These are phyloP conservation scores for Elmis aenea DNA, from an alignment of 2,888 invertebrate genomes.

Conservation along the genomic window DNA sequence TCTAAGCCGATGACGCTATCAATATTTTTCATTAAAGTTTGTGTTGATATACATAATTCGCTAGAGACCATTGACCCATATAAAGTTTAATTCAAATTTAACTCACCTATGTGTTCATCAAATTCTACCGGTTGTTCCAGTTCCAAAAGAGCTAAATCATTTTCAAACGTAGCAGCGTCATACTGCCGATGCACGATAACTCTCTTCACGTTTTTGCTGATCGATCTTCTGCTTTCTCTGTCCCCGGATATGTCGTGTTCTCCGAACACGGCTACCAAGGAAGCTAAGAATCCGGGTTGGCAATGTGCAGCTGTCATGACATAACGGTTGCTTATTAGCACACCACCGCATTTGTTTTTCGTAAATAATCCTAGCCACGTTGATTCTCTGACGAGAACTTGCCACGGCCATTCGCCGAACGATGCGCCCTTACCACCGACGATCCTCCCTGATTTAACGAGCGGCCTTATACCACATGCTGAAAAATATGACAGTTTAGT, in stretches of 20 bases:
- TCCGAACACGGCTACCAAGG: slow-evolving; percentile 84
- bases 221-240: slow-evolving; percentile 68
- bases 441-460: slow-evolving; percentile 73
- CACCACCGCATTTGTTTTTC: slow-evolving; percentile 93
- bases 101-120: slow-evolving; percentile 77
- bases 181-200: slow-evolving; percentile 87
- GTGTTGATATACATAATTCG: too few relatives aligned
- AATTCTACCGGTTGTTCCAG: slow-evolving; percentile 77
- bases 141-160: slow-evolving; percentile 83
- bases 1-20: too few relatives aligned
- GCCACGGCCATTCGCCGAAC: slow-evolving; percentile 92
- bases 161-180: slow-evolving; percentile 87
- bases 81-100: too few relatives aligned
- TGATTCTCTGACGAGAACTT: slow-evolving; percentile 84
- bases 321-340: slow-evolving; percentile 80
- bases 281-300: slow-evolving; percentile 88
- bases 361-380: slow-evolving; percentile 92
- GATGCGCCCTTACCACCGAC: slow-evolving; percentile 84
- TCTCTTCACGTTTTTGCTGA: slow-evolving; percentile 77
- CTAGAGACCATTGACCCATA: too few relatives aligned
- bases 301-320: slow-evolving; percentile 93
- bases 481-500: too few relatives aligned
- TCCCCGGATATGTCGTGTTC: slow-evolving; percentile 87
- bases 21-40: too few relatives aligned
- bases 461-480: slow-evolving; percentile 86